These are phyloP conservation scores for Podabrus alpinus DNA, from an alignment of 2,888 invertebrate genomes.

Conservation along the genomic window DNA sequence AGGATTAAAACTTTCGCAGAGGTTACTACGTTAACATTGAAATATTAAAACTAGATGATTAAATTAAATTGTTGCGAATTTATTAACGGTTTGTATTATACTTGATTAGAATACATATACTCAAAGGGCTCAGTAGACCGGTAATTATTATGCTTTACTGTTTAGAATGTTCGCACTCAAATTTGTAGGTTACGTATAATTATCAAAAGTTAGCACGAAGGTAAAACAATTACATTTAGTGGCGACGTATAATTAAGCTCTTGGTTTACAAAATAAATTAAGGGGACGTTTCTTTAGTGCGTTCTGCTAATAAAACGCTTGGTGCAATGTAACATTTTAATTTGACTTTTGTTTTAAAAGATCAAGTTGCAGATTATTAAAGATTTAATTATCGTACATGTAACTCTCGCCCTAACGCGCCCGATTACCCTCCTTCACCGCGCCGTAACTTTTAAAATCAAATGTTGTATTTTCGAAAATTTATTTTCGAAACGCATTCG, in stretches of 20 bases:
- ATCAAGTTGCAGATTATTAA: background rate
- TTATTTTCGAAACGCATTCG: background rate
- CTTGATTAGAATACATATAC: background rate
- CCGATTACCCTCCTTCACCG: background rate
- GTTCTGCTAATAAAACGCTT: background rate
- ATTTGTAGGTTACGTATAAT: conserved; percentile 4
- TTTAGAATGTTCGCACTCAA: conserved; percentile 2
- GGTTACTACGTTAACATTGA: background rate
- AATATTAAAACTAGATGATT: background rate
- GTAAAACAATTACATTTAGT: conserved; percentile 4
- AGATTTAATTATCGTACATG: background rate
- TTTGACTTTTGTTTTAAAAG: background rate
- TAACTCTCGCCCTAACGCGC: background rate
- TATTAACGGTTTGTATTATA: background rate
- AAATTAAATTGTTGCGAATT: background rate
- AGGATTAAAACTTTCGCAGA: background rate
- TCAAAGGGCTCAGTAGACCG: background rate
- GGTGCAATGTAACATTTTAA: background rate
- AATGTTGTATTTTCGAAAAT: background rate
- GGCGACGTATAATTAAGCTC: background rate
- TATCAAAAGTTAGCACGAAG: conserved; percentile 3
- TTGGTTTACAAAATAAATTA: conserved; percentile 1
- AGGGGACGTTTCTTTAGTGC: background rate
- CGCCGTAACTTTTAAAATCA: background rate
- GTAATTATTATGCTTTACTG: conserved; percentile 1